Base-by-base conservation (phyloP, 2,113 vertebrate genomes). In the Halcyon malimbica region DNA sequence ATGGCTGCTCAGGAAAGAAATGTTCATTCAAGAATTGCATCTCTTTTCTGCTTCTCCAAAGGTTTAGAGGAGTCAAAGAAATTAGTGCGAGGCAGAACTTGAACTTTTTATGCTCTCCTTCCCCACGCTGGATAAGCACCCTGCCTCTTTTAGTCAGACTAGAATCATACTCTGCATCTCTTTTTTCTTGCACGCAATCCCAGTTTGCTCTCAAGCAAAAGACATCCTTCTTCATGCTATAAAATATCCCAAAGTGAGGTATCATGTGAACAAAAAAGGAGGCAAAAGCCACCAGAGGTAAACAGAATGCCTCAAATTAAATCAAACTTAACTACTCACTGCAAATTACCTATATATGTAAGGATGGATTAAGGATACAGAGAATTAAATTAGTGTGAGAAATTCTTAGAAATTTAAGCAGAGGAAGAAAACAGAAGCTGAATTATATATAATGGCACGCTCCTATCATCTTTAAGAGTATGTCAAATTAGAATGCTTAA, bases 341-440 rank as follows among this genome's bases (percentile, higher is more conserved):
- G 79, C 64, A 86, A 95, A 94, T 93, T 93, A 82, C 68, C 75
- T 88, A n/a, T 86, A 31, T 63, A 89, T 4, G 42, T 51, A 33
- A 88, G 42, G 42, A 91, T 39, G 46, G 74, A 77, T 90, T 96
- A 88, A 76, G 78, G 78, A 82, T 74, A 85, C 37, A 53, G 5
- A 76, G 87, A 96, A 97, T 95, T 95, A 76, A 90, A 96, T 94
- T 88, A 94, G 44, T 65, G 64, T 46, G 63, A 83, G 84, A 97
- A 94, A 94, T 90, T 94, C 94, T 91, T 88, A 87, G 95, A 96
- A 96, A 95, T 75, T 67, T 87, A 88, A 94, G 91, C 59, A 85
- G 65, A 90, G 80, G 67, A 95, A 96, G 67, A 90, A 96, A 96
- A 79, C 69, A 93, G 90, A 94, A 95, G 76, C 80, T 95, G 83